These are phyloP conservation scores for Parasteatoda tepidariorum DNA, from an alignment of 1,140 invertebrate genomes.

Conservation along the genomic window DNA sequence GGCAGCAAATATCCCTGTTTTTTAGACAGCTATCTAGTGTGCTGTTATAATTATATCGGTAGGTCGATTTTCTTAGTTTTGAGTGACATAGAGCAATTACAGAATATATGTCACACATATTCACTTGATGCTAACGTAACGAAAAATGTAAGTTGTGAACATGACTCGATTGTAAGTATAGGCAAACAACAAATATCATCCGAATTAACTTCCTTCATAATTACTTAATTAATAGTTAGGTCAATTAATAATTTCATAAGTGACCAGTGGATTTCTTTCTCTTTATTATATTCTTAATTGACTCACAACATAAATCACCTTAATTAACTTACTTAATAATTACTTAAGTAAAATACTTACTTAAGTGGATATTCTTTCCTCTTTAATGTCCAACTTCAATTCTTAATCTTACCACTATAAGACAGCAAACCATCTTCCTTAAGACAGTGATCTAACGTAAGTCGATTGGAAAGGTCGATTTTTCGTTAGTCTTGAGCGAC, in stretches of 20 bases:
- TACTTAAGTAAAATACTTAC: too few relatives aligned
- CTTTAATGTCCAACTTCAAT: too few relatives aligned
- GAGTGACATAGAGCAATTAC: constrained; percentile 23
- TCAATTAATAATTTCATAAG: too few relatives aligned
- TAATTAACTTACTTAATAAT: too few relatives aligned
- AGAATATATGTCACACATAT: constrained; percentile 11
- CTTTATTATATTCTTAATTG: too few relatives aligned
- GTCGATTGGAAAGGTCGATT: not conserved
- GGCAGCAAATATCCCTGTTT: not conserved
- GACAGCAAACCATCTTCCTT: not conserved
- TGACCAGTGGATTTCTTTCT: too few relatives aligned
- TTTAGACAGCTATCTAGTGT: not conserved
- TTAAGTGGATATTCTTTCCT: too few relatives aligned
- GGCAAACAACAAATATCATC: constrained; percentile 33
- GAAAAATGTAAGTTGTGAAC: constrained; percentile 10
- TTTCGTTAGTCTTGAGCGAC: not conserved
- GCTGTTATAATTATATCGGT: not conserved
- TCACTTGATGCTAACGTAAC: not conserved
- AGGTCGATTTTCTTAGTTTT: not conserved
- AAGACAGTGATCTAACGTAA: not conserved
- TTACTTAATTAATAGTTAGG: too few relatives aligned
- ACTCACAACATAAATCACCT: too few relatives aligned
- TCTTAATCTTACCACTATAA: too few relatives aligned
- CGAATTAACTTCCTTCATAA: too few relatives aligned
- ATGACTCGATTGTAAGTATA: constrained; percentile 3